These are phyloP conservation scores for Cyprinus carpio DNA, from an alignment of 2,113 vertebrate species.

Conservation along the genomic window DNA sequence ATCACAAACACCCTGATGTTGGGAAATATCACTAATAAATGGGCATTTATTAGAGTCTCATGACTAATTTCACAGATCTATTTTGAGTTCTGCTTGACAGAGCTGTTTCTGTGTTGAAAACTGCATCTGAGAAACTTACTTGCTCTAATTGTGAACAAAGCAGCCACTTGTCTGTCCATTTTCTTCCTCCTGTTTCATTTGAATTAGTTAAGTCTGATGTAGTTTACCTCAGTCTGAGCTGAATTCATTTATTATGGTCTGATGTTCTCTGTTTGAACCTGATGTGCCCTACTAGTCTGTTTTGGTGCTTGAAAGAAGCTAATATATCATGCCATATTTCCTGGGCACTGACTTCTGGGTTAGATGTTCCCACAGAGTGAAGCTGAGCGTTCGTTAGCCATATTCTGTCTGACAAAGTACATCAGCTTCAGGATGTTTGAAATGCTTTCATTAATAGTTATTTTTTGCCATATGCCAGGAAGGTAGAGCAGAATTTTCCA, in stretches of 20 bases:
- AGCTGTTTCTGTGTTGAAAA: not conserved
- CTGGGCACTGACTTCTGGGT: not conserved
- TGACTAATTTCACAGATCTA: conserved; percentile 21
- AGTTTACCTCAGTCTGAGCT: not conserved
- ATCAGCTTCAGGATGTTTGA: not conserved
- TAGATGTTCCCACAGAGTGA: not conserved
- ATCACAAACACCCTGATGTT: not conserved
- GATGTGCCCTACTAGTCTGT: not conserved
- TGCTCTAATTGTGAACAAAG: conserved; percentile 22
- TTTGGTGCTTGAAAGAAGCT: not conserved
- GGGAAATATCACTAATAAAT: not conserved
- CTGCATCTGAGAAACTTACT: not conserved
- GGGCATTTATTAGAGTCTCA: conserved; percentile 13
- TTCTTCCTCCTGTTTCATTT: not conserved
- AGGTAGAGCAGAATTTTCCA: not conserved
- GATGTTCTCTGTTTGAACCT: not conserved
- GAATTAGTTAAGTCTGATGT: not conserved
- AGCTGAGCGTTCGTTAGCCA: not conserved
- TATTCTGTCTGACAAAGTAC: conserved; percentile 5
- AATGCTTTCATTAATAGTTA: not conserved
- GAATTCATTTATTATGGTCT: not conserved
- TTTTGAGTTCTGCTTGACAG: not conserved
- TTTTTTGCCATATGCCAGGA: not conserved
- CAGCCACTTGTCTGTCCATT: not conserved
- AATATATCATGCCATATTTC: not conserved